Evolutionary conservation across 2,797 vertebrate species (phyloP), one percentile per base, ranked within the genome.

Genomic region (Sebastes kiyomatsui): DNA sequence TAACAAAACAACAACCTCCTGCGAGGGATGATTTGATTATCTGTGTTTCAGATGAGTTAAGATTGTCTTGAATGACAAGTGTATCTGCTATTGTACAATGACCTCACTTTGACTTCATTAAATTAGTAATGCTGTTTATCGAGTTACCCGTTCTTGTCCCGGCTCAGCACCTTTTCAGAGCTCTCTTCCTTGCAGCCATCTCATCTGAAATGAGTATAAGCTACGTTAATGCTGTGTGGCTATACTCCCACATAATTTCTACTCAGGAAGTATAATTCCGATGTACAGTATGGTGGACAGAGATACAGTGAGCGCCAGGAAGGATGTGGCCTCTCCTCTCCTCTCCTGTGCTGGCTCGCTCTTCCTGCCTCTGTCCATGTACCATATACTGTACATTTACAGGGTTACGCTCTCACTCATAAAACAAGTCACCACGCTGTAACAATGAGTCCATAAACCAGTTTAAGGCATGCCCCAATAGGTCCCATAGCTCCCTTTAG

Each of bases 361-460:
- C 81, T 91, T 91, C 88, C 84, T 93, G 83, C 69, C 77, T 82
- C 83, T 87, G 79, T 81, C 56, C 32, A 25, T 79, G 72, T 27
- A 56, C 70, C 75, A 49, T 87, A 80, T 77, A 67, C 56, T 68
- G 62, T 67, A 85, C 38, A 64, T 76, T 87, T 59, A 72, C 74
- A 81, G n/a, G 67, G 75, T 79, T 56, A 77, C 67, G 68, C 67
- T 58, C 12, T 27, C 42, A 46, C 81, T 82, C 86, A 82, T 91
- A 92, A 92, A 93, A 83, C 55, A 78, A 82, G 85, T 80, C 87
- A 68, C 92, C 76, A 72, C 18, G 0, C 83, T 83, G 72, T 82
- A 86, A 60, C 64, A n/a, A 69, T 38, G 60, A 77, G 61, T 75
- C 74, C 83, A 72, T 87, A 90, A 87, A 81, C 35, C 62, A 46